Evolutionary conservation across 2,888 invertebrate species (phyloP), one percentile per base, ranked within the genome.

Genomic region (Nysson spinosus): DNA sequence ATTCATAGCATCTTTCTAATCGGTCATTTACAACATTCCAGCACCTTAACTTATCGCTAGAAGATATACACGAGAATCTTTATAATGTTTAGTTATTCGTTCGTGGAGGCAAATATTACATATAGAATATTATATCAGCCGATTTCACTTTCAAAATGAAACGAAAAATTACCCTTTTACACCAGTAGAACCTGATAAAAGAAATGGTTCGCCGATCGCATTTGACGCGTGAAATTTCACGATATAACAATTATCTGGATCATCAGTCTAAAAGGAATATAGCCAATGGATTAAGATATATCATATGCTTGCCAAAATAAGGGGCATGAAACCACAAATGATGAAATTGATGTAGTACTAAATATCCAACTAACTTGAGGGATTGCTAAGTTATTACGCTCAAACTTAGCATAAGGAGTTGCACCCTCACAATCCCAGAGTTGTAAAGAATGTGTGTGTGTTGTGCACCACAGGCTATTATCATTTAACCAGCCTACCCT

Each of bases 371-470:
- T 63, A 83, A 91, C 62, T 91, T 90, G 76, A 46, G 88, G 88
- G 54, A 89, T 88, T 3, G 92, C 90, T 32, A 95, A 87, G 54
- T 90, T 87, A 44, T 89, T 88, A 19, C 95, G 90, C 1, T 86
- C 86, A 78, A 91, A 92, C 63, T 88, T 89, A 2, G 85, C 85
- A 6, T 91, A 83, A 19, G 91, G 88, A 73, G 92, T 91, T 0
- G 91, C 93, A 50, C 89, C 91, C 4, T 90, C 90, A 0, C 88
- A 83, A 56, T 92, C 89, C 92, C 94, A 96, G 14, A 94, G 80
- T 76, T 92, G 92, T 30, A 95, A 83, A 66, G 93, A 93, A 75
- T 91, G 91, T 9, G 92, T 92, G 82, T 94, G 92, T 0, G 94
- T 94, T 28, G 93, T 88, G 79, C 93, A 93, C 17, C 92, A 91